A percentile compares a stretch with the other conserved stretches of the same genome.
Evolutionary conservation across 2,797 vertebrate genomes (phyloP).

Genomic region (Fringilla coelebs): DNA sequence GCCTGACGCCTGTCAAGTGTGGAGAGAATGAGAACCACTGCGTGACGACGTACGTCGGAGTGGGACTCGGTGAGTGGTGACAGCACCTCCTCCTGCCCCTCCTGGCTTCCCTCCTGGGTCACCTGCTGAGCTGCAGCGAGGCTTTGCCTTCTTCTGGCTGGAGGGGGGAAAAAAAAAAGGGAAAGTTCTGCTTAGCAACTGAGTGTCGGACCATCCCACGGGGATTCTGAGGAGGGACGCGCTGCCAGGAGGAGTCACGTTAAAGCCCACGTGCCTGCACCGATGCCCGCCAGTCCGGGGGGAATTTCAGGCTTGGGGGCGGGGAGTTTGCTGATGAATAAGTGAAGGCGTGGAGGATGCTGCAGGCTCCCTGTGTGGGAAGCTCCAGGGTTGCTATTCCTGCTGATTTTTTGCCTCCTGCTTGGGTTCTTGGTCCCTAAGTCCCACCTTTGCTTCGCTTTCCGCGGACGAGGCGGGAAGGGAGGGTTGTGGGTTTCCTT

Average conservation of each 20-base stretch:
- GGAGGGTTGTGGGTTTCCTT: not conserved
- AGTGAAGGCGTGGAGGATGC: not conserved
- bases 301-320: not conserved
- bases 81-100: not conserved
- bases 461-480: accelerated
- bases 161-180: not conserved
- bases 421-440: accelerated
- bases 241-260: not conserved
- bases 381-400: not conserved
- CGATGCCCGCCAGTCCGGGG: not conserved
- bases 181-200: not conserved
- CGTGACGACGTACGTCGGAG: conserved; percentile 38
- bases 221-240: not conserved
- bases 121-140: not conserved
- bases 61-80: conserved; percentile 52
- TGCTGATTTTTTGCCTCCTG: not conserved
- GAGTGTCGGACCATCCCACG: not conserved
- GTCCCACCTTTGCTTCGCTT: not conserved
- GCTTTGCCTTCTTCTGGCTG: not conserved
- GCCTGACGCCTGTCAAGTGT: conserved; percentile 51
- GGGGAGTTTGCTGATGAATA: conserved; percentile 2
- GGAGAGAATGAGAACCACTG: conserved; percentile 42
- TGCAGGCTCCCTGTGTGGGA: not conserved
- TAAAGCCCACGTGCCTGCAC: not conserved
- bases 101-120: not conserved